These are phyloP conservation scores for Aphaenogaster rudis DNA, from an alignment of 1,140 invertebrate species.

Conservation along the genomic window DNA sequence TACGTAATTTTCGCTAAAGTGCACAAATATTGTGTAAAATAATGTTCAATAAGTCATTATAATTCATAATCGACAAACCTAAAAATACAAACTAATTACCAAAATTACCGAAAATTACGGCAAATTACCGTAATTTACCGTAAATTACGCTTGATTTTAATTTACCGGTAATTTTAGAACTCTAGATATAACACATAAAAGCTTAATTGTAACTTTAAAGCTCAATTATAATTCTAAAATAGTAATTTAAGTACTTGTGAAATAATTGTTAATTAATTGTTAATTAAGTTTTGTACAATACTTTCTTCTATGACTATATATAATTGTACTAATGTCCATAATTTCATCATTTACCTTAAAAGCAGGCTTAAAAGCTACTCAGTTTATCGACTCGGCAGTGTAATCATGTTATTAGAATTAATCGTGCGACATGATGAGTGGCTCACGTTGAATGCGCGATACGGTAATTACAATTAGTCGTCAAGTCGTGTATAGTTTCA, in stretches of 20 bases:
- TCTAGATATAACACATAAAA: neutral
- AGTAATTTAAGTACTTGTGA: neutral
- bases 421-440: constrained; percentile 8
- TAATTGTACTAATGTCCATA: constrained; percentile 8
- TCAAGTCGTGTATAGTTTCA: neutral
- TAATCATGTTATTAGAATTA: constrained; percentile 45
- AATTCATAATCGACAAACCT: too few species aligned
- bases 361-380: constrained; percentile 11
- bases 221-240: neutral
- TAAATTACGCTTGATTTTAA: too few species aligned
- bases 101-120: too few species aligned
- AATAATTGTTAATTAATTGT: neutral
- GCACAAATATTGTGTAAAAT: too few species aligned
- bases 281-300: neutral
- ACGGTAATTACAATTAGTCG: constrained; percentile 31
- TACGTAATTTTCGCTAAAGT: too few species aligned
- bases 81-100: too few species aligned
- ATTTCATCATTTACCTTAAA: constrained; percentile 13
- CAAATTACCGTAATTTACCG: too few species aligned
- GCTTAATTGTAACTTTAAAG: neutral
- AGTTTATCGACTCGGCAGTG: constrained; percentile 12
- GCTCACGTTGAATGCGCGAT: constrained; percentile 7
- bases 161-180: too few species aligned
- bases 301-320: neutral
- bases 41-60: too few species aligned